Conservation (phyloP, 2,797 vertebrate genomes). For the Phalloptychus januarius region DNA sequence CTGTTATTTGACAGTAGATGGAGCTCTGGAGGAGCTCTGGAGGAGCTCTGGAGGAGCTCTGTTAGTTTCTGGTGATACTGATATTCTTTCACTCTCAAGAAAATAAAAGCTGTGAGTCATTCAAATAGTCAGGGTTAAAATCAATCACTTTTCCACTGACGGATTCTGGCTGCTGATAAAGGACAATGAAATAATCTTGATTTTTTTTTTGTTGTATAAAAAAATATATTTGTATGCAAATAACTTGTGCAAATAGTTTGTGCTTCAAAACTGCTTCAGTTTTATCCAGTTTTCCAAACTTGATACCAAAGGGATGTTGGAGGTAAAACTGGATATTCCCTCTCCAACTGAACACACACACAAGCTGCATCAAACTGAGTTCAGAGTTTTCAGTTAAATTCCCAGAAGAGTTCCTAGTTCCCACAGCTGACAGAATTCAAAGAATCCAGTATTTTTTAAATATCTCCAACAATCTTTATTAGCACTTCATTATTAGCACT, state of each 20-base stretch:
- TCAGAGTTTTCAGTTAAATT: not conserved
- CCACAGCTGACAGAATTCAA: not conserved
- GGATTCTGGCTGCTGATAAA: too few species aligned
- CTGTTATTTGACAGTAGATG: not conserved
- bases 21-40: not conserved
- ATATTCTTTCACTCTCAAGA: not conserved
- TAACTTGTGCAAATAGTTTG: too few species aligned
- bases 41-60: not conserved
- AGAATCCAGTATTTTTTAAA: not conserved
- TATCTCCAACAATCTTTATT: not conserved
- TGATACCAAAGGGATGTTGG: too few species aligned
- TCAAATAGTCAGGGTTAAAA: not conserved
- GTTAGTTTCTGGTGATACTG: not conserved
- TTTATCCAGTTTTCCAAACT: too few species aligned
- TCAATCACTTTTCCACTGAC: not conserved
- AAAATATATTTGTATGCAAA: too few species aligned
- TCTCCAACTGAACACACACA: too few species aligned
- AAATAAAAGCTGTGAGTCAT: not conserved
- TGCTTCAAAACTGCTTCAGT: too few species aligned
- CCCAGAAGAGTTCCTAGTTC: not conserved
- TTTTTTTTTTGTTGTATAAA: too few species aligned
- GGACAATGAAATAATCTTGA: too few species aligned
- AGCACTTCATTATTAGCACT: too few species aligned
- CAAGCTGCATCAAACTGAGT: not conserved
- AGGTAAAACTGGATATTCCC: too few species aligned